A percentile compares a stretch with the other conserved stretches of the same genome.
Evolutionary conservation across 2,113 vertebrate genomes (phyloP).

Genomic region (Aldabrachelys gigantea): DNA sequence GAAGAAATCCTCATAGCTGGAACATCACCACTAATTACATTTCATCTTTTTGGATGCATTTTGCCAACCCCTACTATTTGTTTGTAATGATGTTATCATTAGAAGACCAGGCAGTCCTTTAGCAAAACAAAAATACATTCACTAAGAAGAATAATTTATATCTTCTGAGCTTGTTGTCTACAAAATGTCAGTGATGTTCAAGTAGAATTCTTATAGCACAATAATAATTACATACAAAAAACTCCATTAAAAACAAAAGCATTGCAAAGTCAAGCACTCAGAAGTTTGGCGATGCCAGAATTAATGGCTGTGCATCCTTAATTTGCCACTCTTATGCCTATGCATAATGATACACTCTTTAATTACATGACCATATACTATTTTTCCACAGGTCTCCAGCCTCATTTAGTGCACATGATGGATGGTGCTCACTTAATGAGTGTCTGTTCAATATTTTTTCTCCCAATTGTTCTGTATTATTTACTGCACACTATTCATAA

Average conservation of each 20-base stretch:
- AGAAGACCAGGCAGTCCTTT: slow-evolving; percentile 68
- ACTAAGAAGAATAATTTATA: slow-evolving; percentile 68
- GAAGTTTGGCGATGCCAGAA: not conserved
- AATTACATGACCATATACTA: not conserved
- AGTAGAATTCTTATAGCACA: slow-evolving; percentile 54
- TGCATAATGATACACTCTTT: not conserved
- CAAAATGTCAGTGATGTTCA: slow-evolving; percentile 70
- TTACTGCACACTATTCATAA: not conserved
- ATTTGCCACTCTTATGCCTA: not conserved
- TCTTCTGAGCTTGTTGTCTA: slow-evolving; percentile 66
- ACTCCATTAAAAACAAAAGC: not conserved
- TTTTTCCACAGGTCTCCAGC: not conserved
- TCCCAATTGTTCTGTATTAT: not conserved
- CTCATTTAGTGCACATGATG: not conserved
- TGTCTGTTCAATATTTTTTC: not conserved
- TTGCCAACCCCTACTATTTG: slow-evolving; percentile 70
- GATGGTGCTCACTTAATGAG: not conserved
- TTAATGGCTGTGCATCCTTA: not conserved
- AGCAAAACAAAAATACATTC: slow-evolving; percentile 67
- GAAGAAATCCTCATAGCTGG: slow-evolving; percentile 72
- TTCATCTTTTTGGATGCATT: slow-evolving; percentile 74
- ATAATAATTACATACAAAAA: not conserved
- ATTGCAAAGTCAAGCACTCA: not conserved
- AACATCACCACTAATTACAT: slow-evolving; percentile 80
- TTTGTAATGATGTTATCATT: slow-evolving; percentile 72